Conservation (phyloP, 2,797 vertebrate genomes). For the Pseudochromis fuscus region DNA sequence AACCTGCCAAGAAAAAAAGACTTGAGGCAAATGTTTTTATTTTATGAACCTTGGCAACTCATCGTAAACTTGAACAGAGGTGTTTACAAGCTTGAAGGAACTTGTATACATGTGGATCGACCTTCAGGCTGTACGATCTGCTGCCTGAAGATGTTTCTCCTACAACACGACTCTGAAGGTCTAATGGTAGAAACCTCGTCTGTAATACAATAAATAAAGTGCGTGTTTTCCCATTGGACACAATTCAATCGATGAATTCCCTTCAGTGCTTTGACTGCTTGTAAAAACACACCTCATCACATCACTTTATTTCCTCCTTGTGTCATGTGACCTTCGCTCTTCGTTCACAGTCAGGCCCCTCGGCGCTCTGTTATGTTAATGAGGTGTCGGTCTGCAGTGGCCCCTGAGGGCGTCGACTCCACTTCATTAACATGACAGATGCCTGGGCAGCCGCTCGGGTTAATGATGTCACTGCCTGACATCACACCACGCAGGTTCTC, state of each 20-base stretch:
- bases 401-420: constrained; percentile 27
- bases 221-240: not conserved
- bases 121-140: not conserved
- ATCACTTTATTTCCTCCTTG: constrained; percentile 20
- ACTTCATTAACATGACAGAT: constrained; percentile 65
- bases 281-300: constrained; percentile 40
- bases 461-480: constrained; percentile 43
- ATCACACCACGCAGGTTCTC: constrained; percentile 14
- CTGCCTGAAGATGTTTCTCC: not conserved
- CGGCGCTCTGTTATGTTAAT: constrained; percentile 51
- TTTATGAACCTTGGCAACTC: not conserved
- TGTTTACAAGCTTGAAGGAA: not conserved
- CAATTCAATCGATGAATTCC: constrained; percentile 10
- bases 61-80: not conserved
- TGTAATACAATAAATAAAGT: not conserved
- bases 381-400: constrained; percentile 42
- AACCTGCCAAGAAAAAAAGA: not conserved
- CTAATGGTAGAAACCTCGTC: not conserved
- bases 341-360: constrained; percentile 1
- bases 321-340: constrained; percentile 47
- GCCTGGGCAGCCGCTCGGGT: constrained; percentile 39
- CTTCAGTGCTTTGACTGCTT: not conserved
- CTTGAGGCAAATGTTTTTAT: not conserved
- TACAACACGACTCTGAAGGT: not conserved
- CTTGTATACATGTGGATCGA: no score